A percentile compares a stretch with the other conserved stretches of the same genome.
Evolutionary conservation across 2,888 invertebrate species (phyloP).

Genomic region (Brenthis ino): DNA sequence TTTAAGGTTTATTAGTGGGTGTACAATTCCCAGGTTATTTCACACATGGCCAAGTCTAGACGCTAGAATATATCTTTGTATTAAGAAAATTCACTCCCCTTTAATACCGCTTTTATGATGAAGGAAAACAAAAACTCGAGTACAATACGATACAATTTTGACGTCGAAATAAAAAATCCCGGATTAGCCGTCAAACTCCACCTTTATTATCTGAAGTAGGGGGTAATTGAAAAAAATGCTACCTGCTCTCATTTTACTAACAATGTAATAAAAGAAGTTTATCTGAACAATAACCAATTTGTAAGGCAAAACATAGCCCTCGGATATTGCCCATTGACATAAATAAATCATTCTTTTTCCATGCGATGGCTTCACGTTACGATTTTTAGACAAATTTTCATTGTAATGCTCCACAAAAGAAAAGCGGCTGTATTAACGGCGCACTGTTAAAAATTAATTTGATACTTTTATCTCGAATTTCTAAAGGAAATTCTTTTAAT

Average conservation of each 20-base stretch:
- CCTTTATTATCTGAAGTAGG: conserved; percentile 64
- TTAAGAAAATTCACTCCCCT: conserved; percentile 54
- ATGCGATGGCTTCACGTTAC: conserved; percentile 52
- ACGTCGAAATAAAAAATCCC: conserved; percentile 48
- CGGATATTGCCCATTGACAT: conserved; percentile 76
- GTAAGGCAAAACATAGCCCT: conserved; percentile 68
- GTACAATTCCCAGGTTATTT: conserved; percentile 75
- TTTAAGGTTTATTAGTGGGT: conserved; percentile 77
- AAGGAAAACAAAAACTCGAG: conserved; percentile 31
- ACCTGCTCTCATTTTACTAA: conserved; percentile 74
- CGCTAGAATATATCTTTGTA: conserved; percentile 62
- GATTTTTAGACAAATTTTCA: conserved; percentile 68
- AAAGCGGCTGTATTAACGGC: conserved; percentile 65
- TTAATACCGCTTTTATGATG: conserved; percentile 42
- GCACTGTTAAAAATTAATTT: conserved; percentile 81
- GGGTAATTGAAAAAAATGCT: conserved; percentile 66
- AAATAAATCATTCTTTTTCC: conserved; percentile 79
- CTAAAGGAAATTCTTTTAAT: conserved; percentile 47
- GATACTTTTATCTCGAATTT: conserved; percentile 77
- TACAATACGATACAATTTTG: conserved; percentile 35
- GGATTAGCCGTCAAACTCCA: conserved; percentile 64
- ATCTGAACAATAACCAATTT: conserved; percentile 80
- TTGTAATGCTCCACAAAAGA: conserved; percentile 79
- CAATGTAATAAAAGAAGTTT: conserved; percentile 79
- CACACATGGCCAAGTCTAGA: conserved; percentile 77